Conservation (phyloP, 2,113 vertebrate species). For the Cyrtonyx montezumae region DNA sequence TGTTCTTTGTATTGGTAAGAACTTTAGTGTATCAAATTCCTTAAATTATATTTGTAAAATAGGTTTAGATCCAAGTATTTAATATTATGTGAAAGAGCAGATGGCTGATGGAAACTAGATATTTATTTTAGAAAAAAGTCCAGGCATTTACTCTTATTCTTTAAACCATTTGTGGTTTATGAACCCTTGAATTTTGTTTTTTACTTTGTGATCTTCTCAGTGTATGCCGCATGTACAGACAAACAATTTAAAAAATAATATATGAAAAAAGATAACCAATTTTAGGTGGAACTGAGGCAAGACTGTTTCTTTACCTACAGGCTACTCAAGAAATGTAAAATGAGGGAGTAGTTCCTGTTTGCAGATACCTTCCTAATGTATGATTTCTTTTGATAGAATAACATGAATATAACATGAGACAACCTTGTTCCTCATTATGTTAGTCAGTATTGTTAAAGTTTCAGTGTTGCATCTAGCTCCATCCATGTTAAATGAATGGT, state of each 20-base stretch:
- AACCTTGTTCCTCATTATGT: constrained; percentile 36
- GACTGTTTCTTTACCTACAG: not conserved
- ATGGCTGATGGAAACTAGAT: not conserved
- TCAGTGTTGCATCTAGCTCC: not conserved
- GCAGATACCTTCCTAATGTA: not conserved
- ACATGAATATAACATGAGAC: constrained; percentile 59
- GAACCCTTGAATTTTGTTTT: not conserved
- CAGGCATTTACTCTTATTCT: not conserved
- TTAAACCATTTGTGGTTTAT: not conserved
- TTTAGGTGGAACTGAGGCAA: not conserved
- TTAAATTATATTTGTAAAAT: not conserved
- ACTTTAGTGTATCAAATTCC: not conserved
- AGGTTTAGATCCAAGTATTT: not conserved
- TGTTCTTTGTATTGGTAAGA: not conserved
- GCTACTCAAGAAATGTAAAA: not conserved
- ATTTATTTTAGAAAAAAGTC: not conserved
- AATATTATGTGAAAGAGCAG: not conserved
- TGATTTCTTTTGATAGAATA: constrained; percentile 2
- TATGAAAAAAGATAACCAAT: not conserved
- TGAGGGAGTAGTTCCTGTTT: not conserved
- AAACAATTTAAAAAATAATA: not conserved
- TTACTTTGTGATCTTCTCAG: not conserved
- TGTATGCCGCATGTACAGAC: not conserved
- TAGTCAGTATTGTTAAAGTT: constrained; percentile 12
- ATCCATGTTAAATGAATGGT: constrained; percentile 9